Evolutionary conservation across 1,140 invertebrate genomes (phyloP).

Genomic region (Drosophila yakuba): DNA sequence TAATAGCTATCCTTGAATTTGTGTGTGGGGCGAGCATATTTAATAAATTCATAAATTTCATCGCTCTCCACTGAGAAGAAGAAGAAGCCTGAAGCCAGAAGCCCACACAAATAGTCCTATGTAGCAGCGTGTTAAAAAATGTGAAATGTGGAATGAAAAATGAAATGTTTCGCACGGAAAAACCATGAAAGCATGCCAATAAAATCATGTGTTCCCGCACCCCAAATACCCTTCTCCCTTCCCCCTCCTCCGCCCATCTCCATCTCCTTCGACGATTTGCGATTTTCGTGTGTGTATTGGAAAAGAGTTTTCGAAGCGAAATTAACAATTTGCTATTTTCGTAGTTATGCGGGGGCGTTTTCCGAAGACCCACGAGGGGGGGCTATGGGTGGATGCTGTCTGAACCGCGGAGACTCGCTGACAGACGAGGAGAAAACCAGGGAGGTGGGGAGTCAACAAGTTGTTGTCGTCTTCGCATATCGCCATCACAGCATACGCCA

Average conservation of each 20-base stretch:
- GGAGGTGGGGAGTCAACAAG: slow-evolving; percentile 29
- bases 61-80: slow-evolving; percentile 14
- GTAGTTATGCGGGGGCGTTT: slow-evolving; percentile 69
- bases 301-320: slow-evolving; percentile 79
- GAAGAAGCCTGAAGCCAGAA: slow-evolving; percentile 5
- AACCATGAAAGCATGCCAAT: slow-evolving; percentile 76
- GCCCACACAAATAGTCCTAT: slow-evolving; percentile 15
- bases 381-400: slow-evolving; percentile 37
- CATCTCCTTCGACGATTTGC: slow-evolving; percentile 5
- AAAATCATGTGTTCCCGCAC: slow-evolving; percentile 67
- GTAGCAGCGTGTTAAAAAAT: slow-evolving; percentile 31
- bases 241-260: neutral
- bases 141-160: slow-evolving; percentile 36
- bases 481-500: slow-evolving; percentile 13
- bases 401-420: slow-evolving; percentile 50
- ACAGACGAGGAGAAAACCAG: slow-evolving; percentile 29
- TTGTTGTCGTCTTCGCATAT: slow-evolving; percentile 39
- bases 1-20: slow-evolving; percentile 54
- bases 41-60: slow-evolving; percentile 73
- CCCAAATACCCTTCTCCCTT: neutral
- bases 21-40: slow-evolving; percentile 50
- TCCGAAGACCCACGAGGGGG: slow-evolving; percentile 24
- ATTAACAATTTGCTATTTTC: slow-evolving; percentile 81
- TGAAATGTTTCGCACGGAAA: slow-evolving; percentile 59
- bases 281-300: slow-evolving; percentile 59